phyloP scores from a whole-genome alignment of 2,113 vertebrate species.

The Lophochroa leadbeateri region DNA sequence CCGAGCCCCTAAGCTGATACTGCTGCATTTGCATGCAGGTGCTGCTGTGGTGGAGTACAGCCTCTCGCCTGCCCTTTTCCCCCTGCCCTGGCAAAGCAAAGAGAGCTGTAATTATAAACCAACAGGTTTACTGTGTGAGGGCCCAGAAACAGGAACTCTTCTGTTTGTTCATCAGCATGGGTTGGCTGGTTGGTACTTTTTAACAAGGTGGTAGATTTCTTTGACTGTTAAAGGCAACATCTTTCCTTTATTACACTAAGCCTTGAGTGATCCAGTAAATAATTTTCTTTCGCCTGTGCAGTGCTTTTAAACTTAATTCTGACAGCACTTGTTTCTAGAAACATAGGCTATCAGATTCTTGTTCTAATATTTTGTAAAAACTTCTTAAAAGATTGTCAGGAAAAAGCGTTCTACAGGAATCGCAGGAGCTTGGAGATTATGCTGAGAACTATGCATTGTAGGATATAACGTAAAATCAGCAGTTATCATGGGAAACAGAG shows the following conservation, averaged over 20 bases:
- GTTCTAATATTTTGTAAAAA: not conserved
- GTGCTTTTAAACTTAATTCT: not conserved
- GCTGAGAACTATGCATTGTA: not conserved
- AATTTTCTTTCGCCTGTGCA: not conserved
- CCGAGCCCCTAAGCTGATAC: not conserved
- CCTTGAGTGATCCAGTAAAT: not conserved
- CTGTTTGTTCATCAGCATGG: not conserved
- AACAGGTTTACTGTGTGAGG: not conserved
- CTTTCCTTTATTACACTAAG: not conserved
- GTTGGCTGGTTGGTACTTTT: not conserved
- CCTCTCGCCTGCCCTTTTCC: not conserved
- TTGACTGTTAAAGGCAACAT: not conserved
- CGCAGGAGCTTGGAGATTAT: not conserved
- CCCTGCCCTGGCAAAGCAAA: not conserved
- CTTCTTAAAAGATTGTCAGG: not conserved
- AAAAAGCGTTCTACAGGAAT: not conserved
- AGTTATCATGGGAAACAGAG: not conserved
- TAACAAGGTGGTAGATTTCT: not conserved
- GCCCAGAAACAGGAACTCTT: not conserved
- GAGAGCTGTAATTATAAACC: not conserved
- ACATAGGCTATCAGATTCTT: not conserved
- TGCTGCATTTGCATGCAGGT: conserved; percentile 55
- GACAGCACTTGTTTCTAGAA: not conserved
- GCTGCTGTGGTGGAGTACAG: not conserved
- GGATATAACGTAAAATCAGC: not conserved